Evolutionary conservation across 2,113 vertebrate genomes (phyloP).

Genomic region (Nesoenas mayeri): DNA sequence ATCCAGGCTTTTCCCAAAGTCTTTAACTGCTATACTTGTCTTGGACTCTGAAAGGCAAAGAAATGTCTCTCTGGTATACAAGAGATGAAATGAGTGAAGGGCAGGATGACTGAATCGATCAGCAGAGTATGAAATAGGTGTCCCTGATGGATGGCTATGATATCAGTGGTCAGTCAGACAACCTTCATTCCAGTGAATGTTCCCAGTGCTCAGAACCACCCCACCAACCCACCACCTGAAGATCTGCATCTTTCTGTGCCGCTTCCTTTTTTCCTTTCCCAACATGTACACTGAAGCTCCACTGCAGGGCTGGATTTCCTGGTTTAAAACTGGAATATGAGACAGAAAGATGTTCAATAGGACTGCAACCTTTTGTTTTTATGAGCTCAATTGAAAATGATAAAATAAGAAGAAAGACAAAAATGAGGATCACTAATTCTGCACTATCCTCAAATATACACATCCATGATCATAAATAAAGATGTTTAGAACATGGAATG

Average conservation of each 20-base stretch:
- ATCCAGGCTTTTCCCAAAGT: neutral
- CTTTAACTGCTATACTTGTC: neutral
- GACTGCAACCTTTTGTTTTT: neutral
- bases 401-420: neutral
- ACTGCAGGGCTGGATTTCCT: neutral
- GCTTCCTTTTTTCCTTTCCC: neutral
- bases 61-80: neutral
- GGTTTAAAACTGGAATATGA: neutral
- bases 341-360: neutral
- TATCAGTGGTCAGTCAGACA: neutral
- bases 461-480: neutral
- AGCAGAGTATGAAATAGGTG: neutral
- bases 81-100: neutral
- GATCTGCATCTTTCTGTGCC: neutral
- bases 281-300: neutral
- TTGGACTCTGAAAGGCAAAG: neutral
- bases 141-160: neutral
- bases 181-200: neutral
- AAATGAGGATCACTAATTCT: neutral
- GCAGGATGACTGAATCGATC: neutral
- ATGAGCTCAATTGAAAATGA: neutral
- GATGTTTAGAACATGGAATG: neutral
- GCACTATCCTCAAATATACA: neutral
- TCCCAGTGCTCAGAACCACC: neutral
- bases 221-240: neutral